Evolutionary conservation across 2,113 vertebrate genomes (phyloP).

Genomic region (Piaya cayana): DNA sequence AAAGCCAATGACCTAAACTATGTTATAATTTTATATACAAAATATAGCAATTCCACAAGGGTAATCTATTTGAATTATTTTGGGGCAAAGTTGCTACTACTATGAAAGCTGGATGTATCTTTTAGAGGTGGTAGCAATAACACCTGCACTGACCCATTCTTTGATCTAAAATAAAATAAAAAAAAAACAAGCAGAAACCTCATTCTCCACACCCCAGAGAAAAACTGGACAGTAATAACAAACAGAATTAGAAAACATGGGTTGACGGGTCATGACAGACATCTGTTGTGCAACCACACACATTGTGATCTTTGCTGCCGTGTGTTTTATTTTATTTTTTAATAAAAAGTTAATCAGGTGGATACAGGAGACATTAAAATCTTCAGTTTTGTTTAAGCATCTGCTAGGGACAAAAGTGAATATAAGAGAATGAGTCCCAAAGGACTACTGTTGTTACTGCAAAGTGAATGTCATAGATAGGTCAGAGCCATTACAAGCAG

Average conservation of each 20-base stretch:
- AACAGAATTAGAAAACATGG: not conserved
- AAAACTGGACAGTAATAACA: not conserved
- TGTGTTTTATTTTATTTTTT: not conserved
- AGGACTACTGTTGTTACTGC: not conserved
- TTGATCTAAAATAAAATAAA: not conserved
- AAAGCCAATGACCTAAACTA: not conserved
- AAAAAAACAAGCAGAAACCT: not conserved
- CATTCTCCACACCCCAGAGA: not conserved
- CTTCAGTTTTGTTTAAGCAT: conserved; percentile 6
- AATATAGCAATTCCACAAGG: not conserved
- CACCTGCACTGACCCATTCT: not conserved
- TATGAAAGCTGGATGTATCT: not conserved
- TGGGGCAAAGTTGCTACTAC: fast-evolving
- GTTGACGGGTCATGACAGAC: not conserved
- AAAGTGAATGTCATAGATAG: conserved; percentile 37
- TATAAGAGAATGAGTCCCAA: conserved; percentile 22
- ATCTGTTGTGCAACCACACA: not conserved
- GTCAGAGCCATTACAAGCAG: conserved; percentile 8
- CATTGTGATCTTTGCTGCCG: not conserved
- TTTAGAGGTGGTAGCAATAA: not conserved
- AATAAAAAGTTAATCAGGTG: conserved; percentile 14
- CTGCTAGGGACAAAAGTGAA: not conserved
- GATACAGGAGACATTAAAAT: not conserved
- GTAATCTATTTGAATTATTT: not conserved
- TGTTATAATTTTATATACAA: not conserved